Conservation (phyloP, 2,797 vertebrate genomes). For the Eupleurogrammus muticus region DNA sequence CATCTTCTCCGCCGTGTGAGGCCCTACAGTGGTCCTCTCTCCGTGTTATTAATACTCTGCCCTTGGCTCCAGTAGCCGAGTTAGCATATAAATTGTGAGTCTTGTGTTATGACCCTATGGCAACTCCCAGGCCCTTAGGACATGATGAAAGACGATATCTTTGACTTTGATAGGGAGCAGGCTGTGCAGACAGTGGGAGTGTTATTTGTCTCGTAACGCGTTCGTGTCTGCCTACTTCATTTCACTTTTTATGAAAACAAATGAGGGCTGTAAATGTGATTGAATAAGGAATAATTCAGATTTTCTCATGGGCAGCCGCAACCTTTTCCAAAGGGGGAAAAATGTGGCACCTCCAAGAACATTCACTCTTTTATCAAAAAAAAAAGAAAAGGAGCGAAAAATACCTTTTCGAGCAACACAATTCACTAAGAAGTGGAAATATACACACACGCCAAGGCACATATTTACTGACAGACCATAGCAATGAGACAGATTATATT, state of each 20-base stretch:
- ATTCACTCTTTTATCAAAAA: conserved; percentile 9
- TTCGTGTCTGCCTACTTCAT: conserved; percentile 4
- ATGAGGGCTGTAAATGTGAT: not conserved
- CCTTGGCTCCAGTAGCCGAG: conserved; percentile 71
- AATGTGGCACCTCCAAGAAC: not conserved
- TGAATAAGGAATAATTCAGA: not conserved
- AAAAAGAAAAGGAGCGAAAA: conserved; percentile 23
- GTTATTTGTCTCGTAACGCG: conserved; percentile 13
- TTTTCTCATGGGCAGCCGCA: not conserved
- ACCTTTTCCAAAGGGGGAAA: conserved; percentile 5
- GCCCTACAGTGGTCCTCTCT: conserved; percentile 52
- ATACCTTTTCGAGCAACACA: conserved; percentile 30
- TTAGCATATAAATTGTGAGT: conserved; percentile 74
- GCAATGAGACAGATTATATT: conserved; percentile 70
- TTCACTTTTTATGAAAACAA: conserved; percentile 15
- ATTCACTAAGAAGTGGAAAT: conserved; percentile 24
- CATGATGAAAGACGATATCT: conserved; percentile 67
- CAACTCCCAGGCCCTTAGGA: conserved; percentile 69
- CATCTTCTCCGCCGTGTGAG: conserved; percentile 34
- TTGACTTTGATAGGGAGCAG: conserved; percentile 64
- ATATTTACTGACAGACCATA: conserved; percentile 53
- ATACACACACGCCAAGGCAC: conserved; percentile 41
- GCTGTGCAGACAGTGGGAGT: conserved; percentile 30
- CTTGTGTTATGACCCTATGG: conserved; percentile 72
- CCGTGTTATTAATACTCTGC: conserved; percentile 67